Percentiles rank a stretch among this genome's conserved stretches.
Conservation (phyloP, 2,113 vertebrate species). For the Anas platyrhynchos region DNA sequence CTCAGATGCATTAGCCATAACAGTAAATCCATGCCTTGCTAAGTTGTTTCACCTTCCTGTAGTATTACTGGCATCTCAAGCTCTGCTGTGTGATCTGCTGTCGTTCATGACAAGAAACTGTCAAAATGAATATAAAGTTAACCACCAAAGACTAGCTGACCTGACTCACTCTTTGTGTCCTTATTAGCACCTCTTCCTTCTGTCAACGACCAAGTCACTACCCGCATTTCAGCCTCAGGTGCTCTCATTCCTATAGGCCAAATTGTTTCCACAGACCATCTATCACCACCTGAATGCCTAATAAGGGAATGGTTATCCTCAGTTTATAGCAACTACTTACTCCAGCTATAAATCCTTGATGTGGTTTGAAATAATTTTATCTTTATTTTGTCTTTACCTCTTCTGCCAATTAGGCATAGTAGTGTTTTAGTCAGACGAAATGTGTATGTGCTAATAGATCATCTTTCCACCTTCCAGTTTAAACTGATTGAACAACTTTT, state of each 20-base stretch:
- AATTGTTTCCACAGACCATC: not conserved
- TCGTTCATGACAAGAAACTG: not conserved
- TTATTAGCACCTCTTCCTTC: not conserved
- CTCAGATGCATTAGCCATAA: not conserved
- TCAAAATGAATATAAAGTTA: not conserved
- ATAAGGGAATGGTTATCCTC: not conserved
- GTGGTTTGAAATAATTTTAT: not conserved
- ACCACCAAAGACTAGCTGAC: not conserved
- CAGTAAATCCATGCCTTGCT: constrained; percentile 4
- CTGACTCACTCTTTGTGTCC: not conserved
- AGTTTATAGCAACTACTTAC: not conserved
- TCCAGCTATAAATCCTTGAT: not conserved
- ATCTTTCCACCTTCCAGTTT: not conserved
- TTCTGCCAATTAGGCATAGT: not conserved
- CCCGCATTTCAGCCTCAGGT: not conserved
- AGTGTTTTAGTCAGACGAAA: not conserved
- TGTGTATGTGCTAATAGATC: not conserved
- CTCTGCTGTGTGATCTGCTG: not conserved
- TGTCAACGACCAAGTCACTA: not conserved
- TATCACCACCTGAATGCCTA: not conserved
- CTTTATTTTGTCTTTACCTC: not conserved
- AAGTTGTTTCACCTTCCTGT: not conserved
- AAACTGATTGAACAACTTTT: not conserved
- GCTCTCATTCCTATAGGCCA: not conserved
- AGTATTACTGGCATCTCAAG: not conserved